phyloP scores from a whole-genome alignment of 1,140 invertebrate species.

The Ctenoplectra terminalis region DNA sequence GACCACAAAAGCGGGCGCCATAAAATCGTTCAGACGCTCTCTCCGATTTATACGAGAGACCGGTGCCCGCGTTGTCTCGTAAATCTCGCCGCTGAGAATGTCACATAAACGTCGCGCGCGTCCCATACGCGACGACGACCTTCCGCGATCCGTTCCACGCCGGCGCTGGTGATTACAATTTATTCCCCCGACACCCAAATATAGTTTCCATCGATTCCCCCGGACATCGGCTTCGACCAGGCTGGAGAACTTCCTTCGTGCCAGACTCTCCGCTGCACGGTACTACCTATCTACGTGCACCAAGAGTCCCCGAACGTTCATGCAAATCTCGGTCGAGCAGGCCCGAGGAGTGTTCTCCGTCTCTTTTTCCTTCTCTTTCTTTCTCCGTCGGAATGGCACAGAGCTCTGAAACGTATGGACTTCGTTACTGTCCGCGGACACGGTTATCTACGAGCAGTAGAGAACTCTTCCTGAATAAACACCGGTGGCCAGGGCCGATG shows the following conservation, averaged over 20 bases:
- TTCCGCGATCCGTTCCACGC: conserved; percentile 27
- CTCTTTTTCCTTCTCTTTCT: background rate
- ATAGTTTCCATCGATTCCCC: conserved; percentile 44
- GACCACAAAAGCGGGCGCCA: too few relatives aligned
- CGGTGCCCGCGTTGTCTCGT: background rate
- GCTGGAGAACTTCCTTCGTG: background rate
- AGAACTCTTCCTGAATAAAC: conserved; percentile 59
- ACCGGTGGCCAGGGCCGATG: conserved; percentile 28
- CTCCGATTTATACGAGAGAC: background rate
- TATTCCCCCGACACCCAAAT: conserved; percentile 39
- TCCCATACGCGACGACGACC: conserved; percentile 27
- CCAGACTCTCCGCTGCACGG: background rate
- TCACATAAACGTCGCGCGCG: conserved; percentile 9
- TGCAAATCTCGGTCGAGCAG: conserved; percentile 38
- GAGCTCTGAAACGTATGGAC: conserved; percentile 46
- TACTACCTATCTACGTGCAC: background rate
- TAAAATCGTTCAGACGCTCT: too few relatives aligned
- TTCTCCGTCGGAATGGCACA: background rate
- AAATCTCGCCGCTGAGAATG: conserved; percentile 21
- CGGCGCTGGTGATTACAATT: conserved; percentile 41
- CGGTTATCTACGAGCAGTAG: conserved; percentile 52
- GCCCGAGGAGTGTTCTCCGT: background rate
- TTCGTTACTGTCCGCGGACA: conserved; percentile 47
- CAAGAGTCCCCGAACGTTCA: conserved; percentile 18
- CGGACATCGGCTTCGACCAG: background rate